phyloP scores from a whole-genome alignment of 2,113 vertebrate genomes.

The Eptatretus burgeri region DNA sequence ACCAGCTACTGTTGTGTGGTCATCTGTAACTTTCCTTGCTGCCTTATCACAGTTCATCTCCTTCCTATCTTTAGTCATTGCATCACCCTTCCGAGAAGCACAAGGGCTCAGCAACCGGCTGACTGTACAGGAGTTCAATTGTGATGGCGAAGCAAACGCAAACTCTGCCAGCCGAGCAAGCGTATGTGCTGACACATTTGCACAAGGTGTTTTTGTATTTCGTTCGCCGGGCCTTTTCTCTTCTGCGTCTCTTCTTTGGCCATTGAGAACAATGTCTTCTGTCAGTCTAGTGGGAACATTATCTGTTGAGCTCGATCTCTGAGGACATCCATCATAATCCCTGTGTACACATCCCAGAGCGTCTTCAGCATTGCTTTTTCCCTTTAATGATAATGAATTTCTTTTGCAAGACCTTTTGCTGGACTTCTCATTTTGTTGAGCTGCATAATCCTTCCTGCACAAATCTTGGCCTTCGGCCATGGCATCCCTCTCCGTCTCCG shows the following conservation, averaged over 20 bases:
- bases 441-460: background rate
- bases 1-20: too few relatives aligned
- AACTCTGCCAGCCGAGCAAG: too few relatives aligned
- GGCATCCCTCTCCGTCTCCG: background rate
- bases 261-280: background rate
- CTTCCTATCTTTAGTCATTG: too few relatives aligned
- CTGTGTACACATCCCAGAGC: background rate
- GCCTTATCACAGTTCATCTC: too few relatives aligned
- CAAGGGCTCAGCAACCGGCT: too few relatives aligned
- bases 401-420: background rate
- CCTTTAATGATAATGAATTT: background rate
- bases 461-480: background rate
- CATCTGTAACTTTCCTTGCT: too few relatives aligned
- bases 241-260: background rate
- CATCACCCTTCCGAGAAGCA: too few relatives aligned
- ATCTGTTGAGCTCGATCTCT: background rate
- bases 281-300: background rate
- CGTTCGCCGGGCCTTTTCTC: too few relatives aligned
- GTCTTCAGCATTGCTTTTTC: background rate
- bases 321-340: background rate
- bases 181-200: too few relatives aligned
- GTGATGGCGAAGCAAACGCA: too few relatives aligned
- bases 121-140: too few relatives aligned
- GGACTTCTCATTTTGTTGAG: background rate
- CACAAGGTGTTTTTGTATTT: too few relatives aligned